Percentiles rank a stretch among this genome's conserved stretches.
phyloP scores from a whole-genome alignment of 2,113 vertebrate species.

The Camarhynchus parvulus region DNA sequence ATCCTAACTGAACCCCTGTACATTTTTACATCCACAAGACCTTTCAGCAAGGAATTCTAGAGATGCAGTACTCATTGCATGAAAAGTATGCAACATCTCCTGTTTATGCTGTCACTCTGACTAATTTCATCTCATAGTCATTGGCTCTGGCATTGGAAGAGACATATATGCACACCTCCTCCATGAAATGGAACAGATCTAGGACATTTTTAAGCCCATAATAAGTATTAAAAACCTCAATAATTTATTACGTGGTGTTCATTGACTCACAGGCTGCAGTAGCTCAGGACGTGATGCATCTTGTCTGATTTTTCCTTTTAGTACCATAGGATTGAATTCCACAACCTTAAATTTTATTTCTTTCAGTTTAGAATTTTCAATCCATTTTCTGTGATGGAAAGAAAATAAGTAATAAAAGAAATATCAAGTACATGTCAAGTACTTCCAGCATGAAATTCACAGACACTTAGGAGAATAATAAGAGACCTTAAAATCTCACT shows the following conservation, averaged over 20 bases:
- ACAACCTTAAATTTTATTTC: conserved; percentile 89
- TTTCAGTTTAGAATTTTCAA: conserved; percentile 88
- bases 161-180: not conserved
- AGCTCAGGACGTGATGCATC: conserved; percentile 91
- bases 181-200: not conserved
- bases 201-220: not conserved
- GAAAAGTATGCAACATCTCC: not conserved
- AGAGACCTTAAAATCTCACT: not conserved
- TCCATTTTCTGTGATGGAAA: conserved; percentile 84
- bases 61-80: not conserved
- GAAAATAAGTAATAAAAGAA: not conserved
- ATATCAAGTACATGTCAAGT: not conserved
- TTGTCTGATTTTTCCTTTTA: conserved; percentile 91
- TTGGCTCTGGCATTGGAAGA: not conserved
- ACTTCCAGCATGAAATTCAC: not conserved
- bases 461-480: not conserved
- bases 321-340: conserved; percentile 93
- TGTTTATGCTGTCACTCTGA: not conserved
- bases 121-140: not conserved
- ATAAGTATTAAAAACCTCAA: not conserved
- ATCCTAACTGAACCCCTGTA: not conserved
- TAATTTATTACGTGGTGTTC: not conserved
- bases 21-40: not conserved
- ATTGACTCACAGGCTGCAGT: conserved; percentile 90
- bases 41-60: not conserved